These are phyloP conservation scores for Gasteruption jaculator DNA, from an alignment of 2,888 invertebrate species.

Conservation along the genomic window DNA sequence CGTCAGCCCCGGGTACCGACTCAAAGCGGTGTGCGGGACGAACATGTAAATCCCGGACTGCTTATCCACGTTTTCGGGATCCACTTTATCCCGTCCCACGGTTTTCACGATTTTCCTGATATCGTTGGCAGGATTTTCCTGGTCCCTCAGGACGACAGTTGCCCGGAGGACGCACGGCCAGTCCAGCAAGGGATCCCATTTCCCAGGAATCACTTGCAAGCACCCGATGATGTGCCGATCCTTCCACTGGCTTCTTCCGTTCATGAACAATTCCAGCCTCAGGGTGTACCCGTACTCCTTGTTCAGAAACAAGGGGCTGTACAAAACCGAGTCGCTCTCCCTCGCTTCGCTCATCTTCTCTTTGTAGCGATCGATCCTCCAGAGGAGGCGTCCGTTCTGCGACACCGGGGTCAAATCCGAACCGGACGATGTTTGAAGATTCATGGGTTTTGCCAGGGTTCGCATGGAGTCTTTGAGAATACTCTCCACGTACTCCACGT, in stretches of 20 bases:
- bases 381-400: constrained; percentile 59
- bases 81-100: constrained; percentile 20
- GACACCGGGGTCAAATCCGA: no score
- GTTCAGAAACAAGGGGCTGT: constrained; percentile 67
- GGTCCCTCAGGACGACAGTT: constrained; percentile 64
- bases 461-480: constrained; percentile 21
- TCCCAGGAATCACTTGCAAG: constrained; percentile 64
- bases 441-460: constrained; percentile 9
- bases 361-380: constrained; percentile 66
- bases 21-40: constrained; percentile 62
- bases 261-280: constrained; percentile 66
- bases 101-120: constrained; percentile 45
- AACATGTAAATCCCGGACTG: constrained; percentile 56
- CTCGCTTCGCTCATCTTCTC: constrained; percentile 66
- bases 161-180: constrained; percentile 72
- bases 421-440: background rate
- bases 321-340: constrained; percentile 61
- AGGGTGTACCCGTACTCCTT: constrained; percentile 72
- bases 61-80: constrained; percentile 25
- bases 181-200: constrained; percentile 66
- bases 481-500: constrained; percentile 31
- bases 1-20: constrained; percentile 57
- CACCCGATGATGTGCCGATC: constrained; percentile 69
- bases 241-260: constrained; percentile 74
- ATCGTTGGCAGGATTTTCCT: constrained; percentile 54